Conservation (phyloP, 2,113 vertebrate species). For the Scatophagus argus region DNA sequence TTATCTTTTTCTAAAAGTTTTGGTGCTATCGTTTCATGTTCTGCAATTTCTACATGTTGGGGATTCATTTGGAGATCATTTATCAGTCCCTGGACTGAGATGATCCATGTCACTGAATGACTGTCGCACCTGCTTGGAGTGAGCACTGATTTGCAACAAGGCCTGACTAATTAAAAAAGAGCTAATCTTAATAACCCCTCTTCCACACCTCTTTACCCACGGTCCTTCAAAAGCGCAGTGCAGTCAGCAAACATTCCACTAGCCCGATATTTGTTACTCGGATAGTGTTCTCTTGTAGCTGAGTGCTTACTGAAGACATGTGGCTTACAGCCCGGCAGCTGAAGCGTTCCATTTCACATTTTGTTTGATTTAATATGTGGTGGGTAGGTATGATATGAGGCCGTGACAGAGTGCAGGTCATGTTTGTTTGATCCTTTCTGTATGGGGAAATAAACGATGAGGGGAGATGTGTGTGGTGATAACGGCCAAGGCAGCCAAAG, state of each 20-base stretch:
- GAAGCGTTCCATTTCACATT: conserved; percentile 28
- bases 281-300: conserved; percentile 2
- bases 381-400: conserved; percentile 57
- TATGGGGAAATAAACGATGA: conserved; percentile 61
- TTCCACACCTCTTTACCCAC: conserved; percentile 47
- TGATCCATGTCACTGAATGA: conserved; percentile 57
- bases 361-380: conserved; percentile 63
- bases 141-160: conserved; percentile 47
- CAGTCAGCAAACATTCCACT: conserved; percentile 31
- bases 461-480: conserved; percentile 33
- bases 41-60: background rate
- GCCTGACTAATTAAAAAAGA: conserved; percentile 66
- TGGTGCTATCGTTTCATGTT: conserved; percentile 16
- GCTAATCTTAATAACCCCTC: conserved; percentile 37
- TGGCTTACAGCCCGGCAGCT: conserved; percentile 14
- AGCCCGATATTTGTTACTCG: conserved; percentile 53
- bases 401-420: conserved; percentile 39
- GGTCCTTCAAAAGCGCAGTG: conserved; percentile 7
- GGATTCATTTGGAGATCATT: conserved; percentile 36
- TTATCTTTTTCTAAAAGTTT: conserved; percentile 9
- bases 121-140: conserved; percentile 29
- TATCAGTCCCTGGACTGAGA: conserved; percentile 49
- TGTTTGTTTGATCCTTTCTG: conserved; percentile 60
- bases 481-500: conserved; percentile 1
- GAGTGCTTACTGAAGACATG: conserved; percentile 1